Evolutionary conservation across 2,888 invertebrate species (phyloP).

Genomic region (Leistus spinibarbis): DNA sequence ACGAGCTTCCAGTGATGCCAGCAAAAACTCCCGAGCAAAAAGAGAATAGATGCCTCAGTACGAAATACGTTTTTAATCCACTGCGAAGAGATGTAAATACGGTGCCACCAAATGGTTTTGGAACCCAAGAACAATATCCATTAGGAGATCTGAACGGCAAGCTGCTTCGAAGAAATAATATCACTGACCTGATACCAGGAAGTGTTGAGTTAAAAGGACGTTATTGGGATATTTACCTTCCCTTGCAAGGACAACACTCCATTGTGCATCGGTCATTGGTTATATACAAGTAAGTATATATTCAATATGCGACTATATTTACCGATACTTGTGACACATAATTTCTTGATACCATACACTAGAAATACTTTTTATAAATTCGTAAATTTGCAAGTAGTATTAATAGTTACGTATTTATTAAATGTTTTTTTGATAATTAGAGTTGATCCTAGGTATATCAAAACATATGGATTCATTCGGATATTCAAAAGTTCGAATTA

Average conservation of each 20-base stretch:
- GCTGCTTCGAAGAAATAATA: conserved; percentile 74
- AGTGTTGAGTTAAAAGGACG: conserved; percentile 75
- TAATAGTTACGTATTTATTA: too few species aligned
- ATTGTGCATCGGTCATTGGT: conserved; percentile 82
- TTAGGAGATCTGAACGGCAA: conserved; percentile 91
- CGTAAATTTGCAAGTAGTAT: too few species aligned
- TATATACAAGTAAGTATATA: conserved; percentile 67
- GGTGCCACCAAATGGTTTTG: conserved; percentile 73
- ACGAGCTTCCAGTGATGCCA: conserved; percentile 71
- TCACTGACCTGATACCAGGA: conserved; percentile 70
- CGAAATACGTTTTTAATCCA: conserved; percentile 81
- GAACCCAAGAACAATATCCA: conserved; percentile 89
- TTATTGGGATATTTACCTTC: conserved; percentile 86
- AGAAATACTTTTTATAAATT: too few species aligned
- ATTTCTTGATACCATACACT: too few species aligned
- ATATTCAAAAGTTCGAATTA: too few species aligned
- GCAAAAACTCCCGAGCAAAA: conserved; percentile 58
- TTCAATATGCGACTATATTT: too few species aligned
- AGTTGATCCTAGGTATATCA: too few species aligned
- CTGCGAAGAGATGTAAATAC: conserved; percentile 61
- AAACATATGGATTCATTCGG: too few species aligned
- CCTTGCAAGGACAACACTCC: conserved; percentile 79
- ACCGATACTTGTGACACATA: too few species aligned
- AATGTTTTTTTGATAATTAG: too few species aligned
- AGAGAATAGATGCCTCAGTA: conserved; percentile 67